Base-by-base conservation (phyloP, 2,797 vertebrate genomes). In the Loriculus beryllinus region DNA sequence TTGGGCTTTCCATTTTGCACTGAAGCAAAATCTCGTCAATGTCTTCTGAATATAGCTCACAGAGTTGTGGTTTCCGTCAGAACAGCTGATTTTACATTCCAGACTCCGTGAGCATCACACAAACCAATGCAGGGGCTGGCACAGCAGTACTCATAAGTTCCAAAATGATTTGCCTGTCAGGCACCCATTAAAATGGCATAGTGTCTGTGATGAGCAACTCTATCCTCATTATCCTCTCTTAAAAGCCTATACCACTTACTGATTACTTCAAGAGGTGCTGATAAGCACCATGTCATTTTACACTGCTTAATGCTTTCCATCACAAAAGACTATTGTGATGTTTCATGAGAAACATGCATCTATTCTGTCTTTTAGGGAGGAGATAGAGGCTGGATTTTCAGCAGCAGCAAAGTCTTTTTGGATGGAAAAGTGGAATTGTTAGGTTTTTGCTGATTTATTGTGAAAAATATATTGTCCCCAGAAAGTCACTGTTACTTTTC, bases 111-210 rank as follows among this genome's bases (percentile, higher is more conserved):
- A 93, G 47, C 60, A 82, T 77, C 67, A 39, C 68, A 79, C 17
- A 90, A 93, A n/a, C 37, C 63, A 88, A 20, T 2, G 5, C 14
- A 67, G 47, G 56, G 52, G 8, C 75, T 83, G 86, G 81, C 82
- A 75, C 59, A 92, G 63, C 57, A 75, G 42, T 40, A 37, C 43
- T 84, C 43, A 67, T 22, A 82, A 76, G 37, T 90, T 96, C 77
- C 82, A 57, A 56, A 57, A 83, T 56, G 25, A 91, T 89, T 72
- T 95, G 67, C 77, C 59, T 95, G 77, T 90, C 69, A 92, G 78
- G 26, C 71, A 42, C 75, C 33, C 33, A 10, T 75, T 80, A 57
- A 93, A 86, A 84, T 67, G 80, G 69, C 45, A 49, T 72, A 2
- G 0, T 59, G 47, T 67, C 69, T n/a, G 13, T 72, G 56, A 88